Evolutionary conservation across 2,888 invertebrate genomes (phyloP).

Genomic region (Eupithecia vulgata): DNA sequence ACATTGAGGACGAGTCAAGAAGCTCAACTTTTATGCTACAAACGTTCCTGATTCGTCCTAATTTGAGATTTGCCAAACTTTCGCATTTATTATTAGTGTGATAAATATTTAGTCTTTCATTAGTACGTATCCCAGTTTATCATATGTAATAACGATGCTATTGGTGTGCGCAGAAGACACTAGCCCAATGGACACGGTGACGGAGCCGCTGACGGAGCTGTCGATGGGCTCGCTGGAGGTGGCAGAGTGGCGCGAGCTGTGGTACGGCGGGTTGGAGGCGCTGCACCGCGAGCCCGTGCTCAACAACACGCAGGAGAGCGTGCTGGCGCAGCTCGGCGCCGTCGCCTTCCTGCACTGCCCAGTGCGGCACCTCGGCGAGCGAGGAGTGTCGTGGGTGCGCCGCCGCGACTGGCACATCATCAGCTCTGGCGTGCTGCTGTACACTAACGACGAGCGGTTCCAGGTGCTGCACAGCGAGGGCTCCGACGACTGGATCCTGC

Average conservation of each 20-base stretch:
- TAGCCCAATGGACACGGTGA: constrained; percentile 32
- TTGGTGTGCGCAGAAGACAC: constrained; percentile 4
- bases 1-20: no score
- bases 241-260: constrained; percentile 86
- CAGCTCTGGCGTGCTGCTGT: constrained; percentile 94
- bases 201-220: constrained; percentile 43
- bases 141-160: neutral
- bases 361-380: constrained; percentile 89
- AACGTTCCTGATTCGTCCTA: no score
- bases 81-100: no score
- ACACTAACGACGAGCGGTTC: constrained; percentile 95
- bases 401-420: constrained; percentile 97
- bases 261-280: constrained; percentile 81
- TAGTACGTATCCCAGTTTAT: neutral
- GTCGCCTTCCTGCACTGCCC: constrained; percentile 92
- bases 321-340: constrained; percentile 90
- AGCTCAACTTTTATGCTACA: no score
- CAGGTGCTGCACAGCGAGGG: constrained; percentile 92
- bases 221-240: constrained; percentile 52
- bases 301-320: constrained; percentile 90
- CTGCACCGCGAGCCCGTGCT: constrained; percentile 79
- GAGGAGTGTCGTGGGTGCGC: constrained; percentile 94
- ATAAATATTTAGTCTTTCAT: neutral
- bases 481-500: constrained; percentile 95
- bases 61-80: no score